Evolutionary conservation across 2,113 vertebrate species (phyloP).

Genomic region (Pipa parva): DNA sequence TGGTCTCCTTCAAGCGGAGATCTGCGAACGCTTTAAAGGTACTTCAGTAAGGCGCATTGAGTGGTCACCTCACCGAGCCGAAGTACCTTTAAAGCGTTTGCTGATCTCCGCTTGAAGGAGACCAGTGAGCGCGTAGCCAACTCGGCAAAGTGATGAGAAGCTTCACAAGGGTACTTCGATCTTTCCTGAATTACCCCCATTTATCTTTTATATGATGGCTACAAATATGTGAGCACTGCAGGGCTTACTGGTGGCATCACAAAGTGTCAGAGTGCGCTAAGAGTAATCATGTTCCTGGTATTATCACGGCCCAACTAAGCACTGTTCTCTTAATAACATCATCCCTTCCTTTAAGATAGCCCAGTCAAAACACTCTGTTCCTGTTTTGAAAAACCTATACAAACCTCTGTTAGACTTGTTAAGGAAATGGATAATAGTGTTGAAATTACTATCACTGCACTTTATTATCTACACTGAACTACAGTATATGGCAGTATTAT

Average conservation of each 20-base stretch:
- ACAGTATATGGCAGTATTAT: neutral
- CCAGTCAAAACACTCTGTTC: neutral
- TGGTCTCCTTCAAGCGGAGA: no score
- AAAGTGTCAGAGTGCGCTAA: constrained; percentile 37
- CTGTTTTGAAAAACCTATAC: neutral
- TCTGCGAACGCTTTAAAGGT: no score
- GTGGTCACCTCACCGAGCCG: no score
- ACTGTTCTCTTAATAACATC: constrained; percentile 26
- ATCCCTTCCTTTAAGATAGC: constrained; percentile 12
- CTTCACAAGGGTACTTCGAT: no score
- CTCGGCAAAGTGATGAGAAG: no score
- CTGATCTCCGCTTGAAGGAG: no score
- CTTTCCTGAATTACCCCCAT: no score
- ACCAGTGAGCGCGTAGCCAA: no score
- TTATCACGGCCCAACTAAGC: constrained; percentile 19
- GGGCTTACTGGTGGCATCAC: constrained; percentile 32
- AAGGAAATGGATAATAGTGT: neutral
- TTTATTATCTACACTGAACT: neutral
- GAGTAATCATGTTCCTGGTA: constrained; percentile 22
- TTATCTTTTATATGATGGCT: constrained; percentile 32
- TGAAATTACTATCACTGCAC: neutral
- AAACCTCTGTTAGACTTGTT: neutral
- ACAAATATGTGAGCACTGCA: constrained; percentile 28
- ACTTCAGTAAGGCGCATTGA: no score
- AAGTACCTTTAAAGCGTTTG: no score